Evolutionary conservation across 1,140 invertebrate species (phyloP).

Genomic region (Idris sp.): DNA sequence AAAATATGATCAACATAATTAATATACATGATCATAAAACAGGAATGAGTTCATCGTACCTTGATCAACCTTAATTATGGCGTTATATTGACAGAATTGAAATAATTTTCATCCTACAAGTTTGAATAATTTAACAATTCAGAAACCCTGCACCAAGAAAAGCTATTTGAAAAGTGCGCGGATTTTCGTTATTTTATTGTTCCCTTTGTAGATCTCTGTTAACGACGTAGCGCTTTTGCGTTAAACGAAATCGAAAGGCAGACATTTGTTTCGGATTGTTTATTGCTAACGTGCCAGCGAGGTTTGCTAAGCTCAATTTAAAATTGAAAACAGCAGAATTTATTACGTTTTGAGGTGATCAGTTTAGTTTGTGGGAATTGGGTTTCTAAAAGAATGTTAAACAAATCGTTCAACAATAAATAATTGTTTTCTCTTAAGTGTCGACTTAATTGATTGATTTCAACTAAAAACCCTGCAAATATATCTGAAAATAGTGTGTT

Average conservation of each 20-base stretch:
- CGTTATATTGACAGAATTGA: slow-evolving; percentile 37
- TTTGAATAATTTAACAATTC: slow-evolving; percentile 54
- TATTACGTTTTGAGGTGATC: slow-evolving; percentile 11
- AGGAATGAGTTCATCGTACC: slow-evolving; percentile 48
- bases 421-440: too few relatives aligned
- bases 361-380: slow-evolving; percentile 1
- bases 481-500: too few relatives aligned
- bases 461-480: too few relatives aligned
- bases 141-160: slow-evolving; percentile 20
- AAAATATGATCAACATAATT: too few relatives aligned
- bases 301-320: slow-evolving; percentile 26
- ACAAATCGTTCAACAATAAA: too few relatives aligned
- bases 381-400: background rate
- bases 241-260: slow-evolving; percentile 10
- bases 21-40: slow-evolving; percentile 36
- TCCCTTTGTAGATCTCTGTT: slow-evolving; percentile 19
- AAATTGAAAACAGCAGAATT: slow-evolving; percentile 21
- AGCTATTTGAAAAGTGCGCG: slow-evolving; percentile 25
- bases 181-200: slow-evolving; percentile 12
- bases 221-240: background rate
- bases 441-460: too few relatives aligned
- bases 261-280: slow-evolving; percentile 24
- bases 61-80: slow-evolving; percentile 30
- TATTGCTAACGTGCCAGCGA: background rate
- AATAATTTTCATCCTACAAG: slow-evolving; percentile 33